Evolutionary conservation across 1,140 invertebrate genomes (phyloP), one percentile per base, ranked within the genome.

Genomic region (Drosophila melanogaster): DNA sequence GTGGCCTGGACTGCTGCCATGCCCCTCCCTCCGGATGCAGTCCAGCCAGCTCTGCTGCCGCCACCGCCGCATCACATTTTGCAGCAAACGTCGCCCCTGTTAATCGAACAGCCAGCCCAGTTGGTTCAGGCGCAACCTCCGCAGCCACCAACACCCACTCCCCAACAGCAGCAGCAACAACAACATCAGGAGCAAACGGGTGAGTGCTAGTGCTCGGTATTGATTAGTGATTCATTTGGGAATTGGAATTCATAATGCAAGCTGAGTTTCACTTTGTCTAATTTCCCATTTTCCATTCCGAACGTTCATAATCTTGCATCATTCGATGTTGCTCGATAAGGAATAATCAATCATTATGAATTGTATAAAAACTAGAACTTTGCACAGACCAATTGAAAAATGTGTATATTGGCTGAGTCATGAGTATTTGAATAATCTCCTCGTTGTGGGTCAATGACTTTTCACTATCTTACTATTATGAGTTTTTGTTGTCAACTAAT

Each of bases 21-120:
- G 51, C 65, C 67, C 12, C 5, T 71, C 12, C 41, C 64, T 2
- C 40, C 47, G 26, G 49, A 64, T n/a, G 50, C 43, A 19, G 58
- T 17, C 6, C 80, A 66, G 41, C 64, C 49, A 37, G 38, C 78
- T 1, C 67, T 90, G 54, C 55, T 89, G 51, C 72, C 44, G 49
- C 51, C 44, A 46, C 51, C 73, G 7, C 69, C 67, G 30, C 80
- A 86, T 73, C 85, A 89, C 55, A 77, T 90, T 43, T 79, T 91
- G 55, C 79, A 87, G 37, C 41, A 69, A 43, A 65, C 60, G 24
- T 53, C 71, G 35, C 75, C 60, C 49, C 55, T 75, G 15, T 58
- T 64, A 58, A 86, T 75, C 14, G 90, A 74, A 30, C 79, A 43
- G 10, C 41, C 41, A 10, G 8, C 41, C 15, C 41, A 43, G 41